These are phyloP conservation scores for Ascidia mentula DNA, from an alignment of 23 tunicate genomes.

Conservation along the genomic window DNA sequence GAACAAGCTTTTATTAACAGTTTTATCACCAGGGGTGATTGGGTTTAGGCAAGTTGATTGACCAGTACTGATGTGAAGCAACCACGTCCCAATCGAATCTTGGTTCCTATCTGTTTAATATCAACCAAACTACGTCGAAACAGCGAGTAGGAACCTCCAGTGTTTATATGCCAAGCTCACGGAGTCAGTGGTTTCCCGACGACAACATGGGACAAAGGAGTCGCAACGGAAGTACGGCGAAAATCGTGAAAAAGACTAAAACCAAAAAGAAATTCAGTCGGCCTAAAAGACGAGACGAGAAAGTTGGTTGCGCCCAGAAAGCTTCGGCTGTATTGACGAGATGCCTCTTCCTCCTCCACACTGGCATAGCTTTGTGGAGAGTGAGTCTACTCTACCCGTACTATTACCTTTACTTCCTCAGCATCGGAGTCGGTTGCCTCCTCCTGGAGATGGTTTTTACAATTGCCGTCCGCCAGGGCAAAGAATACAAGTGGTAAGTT, in stretches of 20 bases:
- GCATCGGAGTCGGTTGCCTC: slow-evolving; percentile 60
- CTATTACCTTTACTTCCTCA: slow-evolving; percentile 41
- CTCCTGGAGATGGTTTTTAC: slow-evolving; percentile 82
- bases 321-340: slow-evolving; percentile 71
- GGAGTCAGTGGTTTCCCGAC: too few species aligned
- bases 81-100: too few species aligned
- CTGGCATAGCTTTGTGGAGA: slow-evolving; percentile 80
- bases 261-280: slow-evolving; percentile 2
- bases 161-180: too few species aligned
- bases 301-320: slow-evolving; percentile 22
- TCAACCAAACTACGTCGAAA: too few species aligned
- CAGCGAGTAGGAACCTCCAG: background rate
- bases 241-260: background rate
- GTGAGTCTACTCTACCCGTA: slow-evolving; percentile 50
- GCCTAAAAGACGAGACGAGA: background rate
- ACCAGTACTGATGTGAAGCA: too few species aligned
- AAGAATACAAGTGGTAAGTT: slow-evolving; percentile 91
- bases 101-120: too few species aligned
- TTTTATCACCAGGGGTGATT: too few species aligned
- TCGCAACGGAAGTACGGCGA: background rate
- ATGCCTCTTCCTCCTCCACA: slow-evolving; percentile 68
- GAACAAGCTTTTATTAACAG: too few species aligned
- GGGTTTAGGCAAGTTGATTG: too few species aligned
- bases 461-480: slow-evolving; percentile 71
- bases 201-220: background rate